A percentile compares a stretch with the other conserved stretches of the same genome.
Conservation (phyloP, 2,113 vertebrate species). For the Orycteropus afer region DNA sequence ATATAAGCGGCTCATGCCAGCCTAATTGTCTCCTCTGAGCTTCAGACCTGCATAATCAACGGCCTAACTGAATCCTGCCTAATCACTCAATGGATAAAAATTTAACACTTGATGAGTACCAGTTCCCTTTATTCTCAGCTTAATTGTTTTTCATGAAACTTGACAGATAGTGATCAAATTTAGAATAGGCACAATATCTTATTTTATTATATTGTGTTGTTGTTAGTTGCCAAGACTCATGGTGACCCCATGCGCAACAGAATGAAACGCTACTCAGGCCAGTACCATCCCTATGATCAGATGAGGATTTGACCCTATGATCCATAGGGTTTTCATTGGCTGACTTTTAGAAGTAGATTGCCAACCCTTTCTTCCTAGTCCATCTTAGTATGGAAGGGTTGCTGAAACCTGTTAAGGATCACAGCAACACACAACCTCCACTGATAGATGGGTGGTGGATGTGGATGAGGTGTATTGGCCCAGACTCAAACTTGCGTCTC, state of each 20-base stretch:
- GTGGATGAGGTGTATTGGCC: not conserved
- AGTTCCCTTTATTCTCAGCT: conserved; percentile 8
- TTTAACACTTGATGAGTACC: not conserved
- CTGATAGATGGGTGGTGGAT: too few relatives aligned
- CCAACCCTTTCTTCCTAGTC: too few relatives aligned
- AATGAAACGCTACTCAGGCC: not conserved
- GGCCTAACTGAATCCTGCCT: not conserved
- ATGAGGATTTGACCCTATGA: too few relatives aligned
- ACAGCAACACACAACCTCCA: too few relatives aligned
- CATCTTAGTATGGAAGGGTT: too few relatives aligned
- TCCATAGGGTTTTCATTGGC: too few relatives aligned
- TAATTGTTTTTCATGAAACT: conserved; percentile 46
- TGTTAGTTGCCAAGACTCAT: not conserved
- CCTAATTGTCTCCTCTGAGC: not conserved
- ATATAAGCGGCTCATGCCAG: not conserved
- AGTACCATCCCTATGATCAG: not conserved
- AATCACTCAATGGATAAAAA: not conserved
- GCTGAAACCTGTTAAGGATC: too few relatives aligned
- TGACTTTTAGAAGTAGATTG: too few relatives aligned
- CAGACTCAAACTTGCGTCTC: not conserved
- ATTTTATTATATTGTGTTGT: not conserved
- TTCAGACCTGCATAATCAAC: not conserved
- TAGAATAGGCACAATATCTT: not conserved
- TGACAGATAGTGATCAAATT: not conserved
- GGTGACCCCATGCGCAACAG: not conserved